These are phyloP conservation scores for Microcebus griseorufus DNA, from an alignment of 2,113 vertebrate genomes.

Conservation along the genomic window DNA sequence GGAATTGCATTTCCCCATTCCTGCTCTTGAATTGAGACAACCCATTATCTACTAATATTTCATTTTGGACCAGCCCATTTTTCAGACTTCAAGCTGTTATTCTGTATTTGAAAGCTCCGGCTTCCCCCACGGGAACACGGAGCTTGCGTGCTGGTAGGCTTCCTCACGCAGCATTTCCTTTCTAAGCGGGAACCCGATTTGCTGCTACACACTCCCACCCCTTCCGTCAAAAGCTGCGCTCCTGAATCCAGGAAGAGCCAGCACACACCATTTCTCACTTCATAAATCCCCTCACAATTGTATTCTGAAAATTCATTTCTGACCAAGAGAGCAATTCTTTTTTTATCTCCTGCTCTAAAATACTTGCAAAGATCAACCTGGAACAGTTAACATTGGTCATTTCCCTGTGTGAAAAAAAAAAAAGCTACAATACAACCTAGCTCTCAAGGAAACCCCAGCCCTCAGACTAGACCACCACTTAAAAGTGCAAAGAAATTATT, in stretches of 20 bases:
- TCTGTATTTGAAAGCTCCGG: neutral
- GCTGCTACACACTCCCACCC: neutral
- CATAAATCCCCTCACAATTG: slow-evolving; percentile 16
- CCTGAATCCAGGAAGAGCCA: slow-evolving; percentile 46
- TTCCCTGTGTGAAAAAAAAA: slow-evolving; percentile 46
- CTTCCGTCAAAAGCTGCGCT: neutral
- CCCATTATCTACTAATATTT: neutral
- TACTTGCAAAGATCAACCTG: slow-evolving; percentile 63
- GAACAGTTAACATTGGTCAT: slow-evolving; percentile 29
- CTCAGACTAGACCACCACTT: slow-evolving; percentile 61
- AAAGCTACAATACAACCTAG: neutral
- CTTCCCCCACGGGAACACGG: neutral
- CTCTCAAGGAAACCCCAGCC: slow-evolving; percentile 53
- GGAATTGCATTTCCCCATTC: fast-evolving
- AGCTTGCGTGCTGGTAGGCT: neutral
- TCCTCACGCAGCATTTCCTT: neutral
- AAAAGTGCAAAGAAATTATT: slow-evolving; percentile 56
- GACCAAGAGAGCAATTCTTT: slow-evolving; percentile 43
- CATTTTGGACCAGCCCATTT: neutral
- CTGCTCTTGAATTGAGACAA: neutral
- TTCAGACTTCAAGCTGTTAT: neutral
- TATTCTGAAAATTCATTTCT: slow-evolving; percentile 67
- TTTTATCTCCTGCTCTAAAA: slow-evolving; percentile 37
- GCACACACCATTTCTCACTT: neutral
- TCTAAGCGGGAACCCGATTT: neutral